These are phyloP conservation scores for pig (Sus scrofa) DNA, from an alignment of 2,113 vertebrate genomes.

Conservation along the genomic window T2T-Sscrofa CM000822.6:28445001-28445500, in stretches of 20 bases:
- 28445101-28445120: background rate
- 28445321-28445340: background rate
- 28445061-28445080: background rate
- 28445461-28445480: background rate
- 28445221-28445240: background rate
- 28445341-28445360: background rate
- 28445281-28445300: background rate
- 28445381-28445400: background rate
- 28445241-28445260: background rate
- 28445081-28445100: background rate
- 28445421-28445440: background rate
- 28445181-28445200: background rate
- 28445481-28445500: background rate
- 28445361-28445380: background rate
- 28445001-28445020: too few relatives aligned
- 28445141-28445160: background rate
- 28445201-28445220: background rate
- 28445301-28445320: background rate
- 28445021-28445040: too few relatives aligned
- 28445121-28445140: background rate
- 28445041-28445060: background rate
- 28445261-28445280: background rate
- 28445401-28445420: background rate
- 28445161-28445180: background rate
- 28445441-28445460: background rate